phyloP scores from a whole-genome alignment of 2,888 invertebrate genomes.

The Ectemnius continuus region DNA sequence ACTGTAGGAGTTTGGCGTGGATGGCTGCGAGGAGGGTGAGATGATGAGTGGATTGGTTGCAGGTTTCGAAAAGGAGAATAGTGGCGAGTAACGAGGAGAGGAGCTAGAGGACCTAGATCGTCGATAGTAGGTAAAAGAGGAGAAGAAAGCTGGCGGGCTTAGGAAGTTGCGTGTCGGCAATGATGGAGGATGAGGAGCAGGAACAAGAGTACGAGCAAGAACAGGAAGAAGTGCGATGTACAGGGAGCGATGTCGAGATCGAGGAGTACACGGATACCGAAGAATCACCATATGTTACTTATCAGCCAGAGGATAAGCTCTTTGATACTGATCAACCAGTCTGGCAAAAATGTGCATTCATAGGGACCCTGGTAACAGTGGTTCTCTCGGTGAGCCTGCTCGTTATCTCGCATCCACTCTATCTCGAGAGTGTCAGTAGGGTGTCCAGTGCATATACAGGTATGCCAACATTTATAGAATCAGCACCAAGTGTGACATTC shows the following conservation, averaged over 20 bases:
- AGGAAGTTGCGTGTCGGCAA: conserved; percentile 66
- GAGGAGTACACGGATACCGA: conserved; percentile 75
- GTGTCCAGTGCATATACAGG: conserved; percentile 75
- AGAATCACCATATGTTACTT: conserved; percentile 70
- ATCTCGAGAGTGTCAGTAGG: conserved; percentile 76
- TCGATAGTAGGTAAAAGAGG: not conserved
- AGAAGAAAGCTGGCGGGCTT: conserved; percentile 53
- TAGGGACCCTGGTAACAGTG: conserved; percentile 77
- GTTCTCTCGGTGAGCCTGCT: conserved; percentile 79
- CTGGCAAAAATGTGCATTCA: conserved; percentile 78
- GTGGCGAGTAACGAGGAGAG: too few relatives aligned
- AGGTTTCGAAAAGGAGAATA: too few relatives aligned
- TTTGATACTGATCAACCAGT: conserved; percentile 71
- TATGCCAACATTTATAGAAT: conserved; percentile 29
- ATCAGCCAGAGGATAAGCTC: conserved; percentile 71
- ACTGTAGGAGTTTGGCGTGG: too few relatives aligned
- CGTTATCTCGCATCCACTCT: conserved; percentile 80
- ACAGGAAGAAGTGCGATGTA: conserved; percentile 71
- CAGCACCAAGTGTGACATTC: too few relatives aligned
- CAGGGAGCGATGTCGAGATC: conserved; percentile 70
- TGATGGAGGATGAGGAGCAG: conserved; percentile 75
- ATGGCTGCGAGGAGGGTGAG: too few relatives aligned
- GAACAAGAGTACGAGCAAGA: conserved; percentile 69
- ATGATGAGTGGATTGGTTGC: too few relatives aligned
- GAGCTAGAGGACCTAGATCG: too few relatives aligned